Evolutionary conservation across 2,888 invertebrate genomes (phyloP).

Genomic region (Cyrtodaria siliqua): DNA sequence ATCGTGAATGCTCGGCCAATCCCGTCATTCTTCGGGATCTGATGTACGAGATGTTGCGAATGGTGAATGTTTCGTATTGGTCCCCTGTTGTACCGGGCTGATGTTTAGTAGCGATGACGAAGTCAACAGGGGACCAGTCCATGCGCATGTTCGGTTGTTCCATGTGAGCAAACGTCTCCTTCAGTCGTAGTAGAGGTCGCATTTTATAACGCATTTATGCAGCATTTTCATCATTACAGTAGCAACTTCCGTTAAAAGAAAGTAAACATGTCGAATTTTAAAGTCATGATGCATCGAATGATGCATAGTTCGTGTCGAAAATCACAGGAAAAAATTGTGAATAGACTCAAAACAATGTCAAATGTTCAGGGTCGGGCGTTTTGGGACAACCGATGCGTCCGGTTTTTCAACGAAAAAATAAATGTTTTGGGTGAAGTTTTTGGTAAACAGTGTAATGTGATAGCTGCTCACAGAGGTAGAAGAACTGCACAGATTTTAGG

Average conservation of each 20-base stretch:
- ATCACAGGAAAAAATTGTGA: conserved; percentile 27
- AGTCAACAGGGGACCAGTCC: no score
- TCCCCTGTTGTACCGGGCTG: no score
- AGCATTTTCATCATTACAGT: no score
- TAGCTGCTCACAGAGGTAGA: conserved; percentile 77
- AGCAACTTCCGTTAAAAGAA: no score
- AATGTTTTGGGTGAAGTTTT: conserved; percentile 62
- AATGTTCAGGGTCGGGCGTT: conserved; percentile 27
- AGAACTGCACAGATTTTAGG: conserved; percentile 73
- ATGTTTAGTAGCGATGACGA: no score
- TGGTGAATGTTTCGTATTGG: no score
- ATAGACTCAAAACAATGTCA: conserved; percentile 16
- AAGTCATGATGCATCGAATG: conserved; percentile 29
- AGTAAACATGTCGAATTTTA: conserved; percentile 38
- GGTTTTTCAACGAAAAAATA: conserved; percentile 62
- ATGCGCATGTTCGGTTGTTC: no score
- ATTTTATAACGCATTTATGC: not conserved
- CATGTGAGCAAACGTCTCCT: no score
- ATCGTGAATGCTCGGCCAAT: no score
- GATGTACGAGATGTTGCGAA: no score
- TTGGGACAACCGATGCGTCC: conserved; percentile 42
- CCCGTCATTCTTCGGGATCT: no score
- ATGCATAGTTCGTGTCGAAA: conserved; percentile 20
- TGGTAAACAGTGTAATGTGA: conserved; percentile 78
- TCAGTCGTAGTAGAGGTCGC: not conserved